A percentile compares a stretch with the other conserved stretches of the same genome.
Conservation (phyloP, 2,888 invertebrate species). For the Microdon myrmicae region DNA sequence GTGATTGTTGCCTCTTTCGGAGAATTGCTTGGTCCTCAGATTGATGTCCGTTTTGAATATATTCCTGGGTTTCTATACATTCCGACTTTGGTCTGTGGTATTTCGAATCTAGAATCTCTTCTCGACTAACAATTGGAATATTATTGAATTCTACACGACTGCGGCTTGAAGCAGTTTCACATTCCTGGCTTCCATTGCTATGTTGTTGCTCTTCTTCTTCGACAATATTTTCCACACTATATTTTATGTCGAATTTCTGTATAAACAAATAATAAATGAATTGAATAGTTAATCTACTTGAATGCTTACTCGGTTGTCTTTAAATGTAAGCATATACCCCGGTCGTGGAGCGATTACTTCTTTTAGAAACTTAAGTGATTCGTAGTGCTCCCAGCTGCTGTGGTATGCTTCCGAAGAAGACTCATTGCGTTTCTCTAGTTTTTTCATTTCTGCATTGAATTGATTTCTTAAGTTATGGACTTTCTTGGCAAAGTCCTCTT, state of each 20-base stretch:
- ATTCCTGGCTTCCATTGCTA: conserved; percentile 16
- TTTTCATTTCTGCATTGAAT: conserved; percentile 65
- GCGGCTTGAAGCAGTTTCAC: conserved; percentile 9
- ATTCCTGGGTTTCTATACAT: conserved; percentile 28
- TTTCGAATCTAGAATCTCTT: conserved; percentile 51
- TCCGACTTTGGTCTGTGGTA: conserved; percentile 41
- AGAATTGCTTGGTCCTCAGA: conserved; percentile 15
- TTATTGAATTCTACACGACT: conserved; percentile 19
- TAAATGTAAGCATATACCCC: conserved; percentile 43
- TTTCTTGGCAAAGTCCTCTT: conserved; percentile 63
- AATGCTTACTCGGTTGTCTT: conserved; percentile 21
- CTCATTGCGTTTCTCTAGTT: conserved; percentile 59
- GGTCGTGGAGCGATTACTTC: conserved; percentile 62
- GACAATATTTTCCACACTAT: conserved; percentile 25
- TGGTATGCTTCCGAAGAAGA: conserved; percentile 43
- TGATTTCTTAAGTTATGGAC: conserved; percentile 65
- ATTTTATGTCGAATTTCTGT: conserved; percentile 47
- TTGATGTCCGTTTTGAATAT: conserved; percentile 18
- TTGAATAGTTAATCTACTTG: not conserved
- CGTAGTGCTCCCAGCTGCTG: conserved; percentile 65
- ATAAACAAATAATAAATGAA: not conserved
- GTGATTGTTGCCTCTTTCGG: conserved; percentile 23
- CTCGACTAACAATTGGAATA: conserved; percentile 30
- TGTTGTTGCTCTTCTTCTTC: conserved; percentile 22
- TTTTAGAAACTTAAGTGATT: conserved; percentile 61